Evolutionary conservation across 2,888 invertebrate species (phyloP).

Genomic region (Quadroppia sp.): DNA sequence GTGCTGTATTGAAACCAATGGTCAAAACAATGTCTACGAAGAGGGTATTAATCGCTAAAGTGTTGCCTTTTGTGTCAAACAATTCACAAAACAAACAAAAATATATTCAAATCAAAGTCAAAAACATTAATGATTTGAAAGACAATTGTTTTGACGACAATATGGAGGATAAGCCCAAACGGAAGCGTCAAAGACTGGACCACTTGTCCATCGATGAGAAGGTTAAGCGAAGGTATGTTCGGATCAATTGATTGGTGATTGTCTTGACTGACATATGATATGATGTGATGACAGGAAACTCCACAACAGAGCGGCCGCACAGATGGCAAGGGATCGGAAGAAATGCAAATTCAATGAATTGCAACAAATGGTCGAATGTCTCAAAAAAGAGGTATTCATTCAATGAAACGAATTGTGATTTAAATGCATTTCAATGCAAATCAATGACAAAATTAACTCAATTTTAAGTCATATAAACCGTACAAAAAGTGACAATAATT

Average conservation of each 20-base stretch:
- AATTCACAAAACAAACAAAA: not conserved
- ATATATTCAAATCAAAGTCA: slow-evolving; percentile 2
- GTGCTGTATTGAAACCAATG: not conserved
- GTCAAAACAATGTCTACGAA: not conserved
- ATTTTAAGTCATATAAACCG: too few species aligned
- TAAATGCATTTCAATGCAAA: not conserved
- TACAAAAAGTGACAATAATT: not conserved
- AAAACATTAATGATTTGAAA: not conserved
- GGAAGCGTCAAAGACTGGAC: slow-evolving; percentile 69
- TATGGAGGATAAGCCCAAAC: slow-evolving; percentile 51
- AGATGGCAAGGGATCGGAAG: slow-evolving; percentile 92
- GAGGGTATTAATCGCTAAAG: slow-evolving; percentile 28
- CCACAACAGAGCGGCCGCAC: slow-evolving; percentile 94
- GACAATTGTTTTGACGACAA: not conserved
- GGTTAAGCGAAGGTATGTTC: slow-evolving; percentile 65
- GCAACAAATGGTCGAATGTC: slow-evolving; percentile 57
- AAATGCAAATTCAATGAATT: slow-evolving; percentile 88
- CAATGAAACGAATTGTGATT: too few species aligned
- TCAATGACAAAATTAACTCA: too few species aligned
- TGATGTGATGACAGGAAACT: slow-evolving; percentile 63
- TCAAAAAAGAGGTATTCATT: slow-evolving; percentile 2
- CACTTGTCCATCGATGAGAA: slow-evolving; percentile 81
- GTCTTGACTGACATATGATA: not conserved
- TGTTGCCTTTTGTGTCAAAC: not conserved
- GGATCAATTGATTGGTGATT: not conserved